Evolutionary conservation across 1,140 invertebrate species (phyloP).

Genomic region (Caerostris extrusa): DNA sequence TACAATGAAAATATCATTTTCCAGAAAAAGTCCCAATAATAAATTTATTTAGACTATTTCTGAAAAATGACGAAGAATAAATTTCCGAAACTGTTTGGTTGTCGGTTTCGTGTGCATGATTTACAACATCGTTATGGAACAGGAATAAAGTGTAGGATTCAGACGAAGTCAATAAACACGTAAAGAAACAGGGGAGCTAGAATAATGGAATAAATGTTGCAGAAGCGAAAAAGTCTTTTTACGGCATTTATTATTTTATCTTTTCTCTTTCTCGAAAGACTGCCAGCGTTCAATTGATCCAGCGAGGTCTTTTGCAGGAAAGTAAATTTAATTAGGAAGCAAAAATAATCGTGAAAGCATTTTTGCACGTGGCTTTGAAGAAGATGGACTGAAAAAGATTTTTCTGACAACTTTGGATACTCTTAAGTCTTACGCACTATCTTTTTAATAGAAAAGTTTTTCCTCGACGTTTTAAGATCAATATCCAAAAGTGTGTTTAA

Average conservation of each 20-base stretch:
- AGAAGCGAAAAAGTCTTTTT: not conserved
- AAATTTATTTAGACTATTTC: conserved; percentile 5
- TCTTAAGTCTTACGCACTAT: too few species aligned
- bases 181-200: not conserved
- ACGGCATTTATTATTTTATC: too few species aligned
- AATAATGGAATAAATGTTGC: conserved; percentile 29
- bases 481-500: too few species aligned
- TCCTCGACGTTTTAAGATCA: too few species aligned
- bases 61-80: not conserved
- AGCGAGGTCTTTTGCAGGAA: not conserved
- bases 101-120: not conserved
- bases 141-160: not conserved
- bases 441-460: too few species aligned
- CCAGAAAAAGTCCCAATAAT: not conserved
- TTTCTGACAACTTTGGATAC: not conserved
- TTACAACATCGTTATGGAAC: not conserved
- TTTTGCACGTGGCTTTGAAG: not conserved
- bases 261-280: not conserved
- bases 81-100: not conserved
- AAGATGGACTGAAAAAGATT: not conserved
- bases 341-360: not conserved
- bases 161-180: not conserved
- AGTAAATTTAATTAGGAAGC: not conserved
- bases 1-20: too few species aligned
- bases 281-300: not conserved